phyloP scores from a whole-genome alignment of 2,888 invertebrate species.

The Folsomia manolachei region DNA sequence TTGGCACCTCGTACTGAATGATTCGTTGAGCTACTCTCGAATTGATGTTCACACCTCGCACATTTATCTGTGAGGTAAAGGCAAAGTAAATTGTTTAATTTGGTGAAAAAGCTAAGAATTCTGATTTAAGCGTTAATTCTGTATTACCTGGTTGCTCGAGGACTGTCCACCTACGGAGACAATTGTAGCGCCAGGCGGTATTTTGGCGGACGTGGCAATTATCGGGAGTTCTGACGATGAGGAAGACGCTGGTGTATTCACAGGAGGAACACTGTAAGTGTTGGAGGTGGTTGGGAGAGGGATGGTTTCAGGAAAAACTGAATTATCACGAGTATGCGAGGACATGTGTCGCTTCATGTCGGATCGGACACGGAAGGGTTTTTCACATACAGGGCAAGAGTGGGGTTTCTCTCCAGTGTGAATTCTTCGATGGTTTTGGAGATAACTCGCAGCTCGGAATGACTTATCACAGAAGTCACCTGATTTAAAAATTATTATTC shows the following conservation, averaged over 20 bases:
- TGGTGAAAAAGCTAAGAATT: too few species aligned
- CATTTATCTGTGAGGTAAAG: too few species aligned
- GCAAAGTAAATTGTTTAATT: too few species aligned
- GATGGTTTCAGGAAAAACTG: not conserved
- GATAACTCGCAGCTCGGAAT: conserved; percentile 80
- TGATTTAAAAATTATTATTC: too few species aligned
- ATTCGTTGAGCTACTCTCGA: too few species aligned
- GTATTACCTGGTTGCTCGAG: not conserved
- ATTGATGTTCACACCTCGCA: too few species aligned
- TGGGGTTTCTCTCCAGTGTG: conserved; percentile 67
- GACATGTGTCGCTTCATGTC: conserved; percentile 78
- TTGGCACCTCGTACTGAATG: too few species aligned
- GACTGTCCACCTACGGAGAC: not conserved
- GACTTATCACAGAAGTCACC: conserved; percentile 76
- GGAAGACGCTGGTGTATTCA: not conserved
- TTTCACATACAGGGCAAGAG: conserved; percentile 63
- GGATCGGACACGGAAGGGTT: conserved; percentile 76
- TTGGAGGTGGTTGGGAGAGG: not conserved
- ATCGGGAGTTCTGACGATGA: too few species aligned
- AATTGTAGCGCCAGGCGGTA: not conserved
- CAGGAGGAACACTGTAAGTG: not conserved
- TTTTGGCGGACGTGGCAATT: not conserved
- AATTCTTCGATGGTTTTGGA: conserved; percentile 77
- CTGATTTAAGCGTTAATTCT: too few species aligned
- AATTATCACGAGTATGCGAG: conserved; percentile 60